Evolutionary conservation across 1,140 invertebrate genomes (phyloP).

Genomic region (Pogonognathellus flavescens): DNA sequence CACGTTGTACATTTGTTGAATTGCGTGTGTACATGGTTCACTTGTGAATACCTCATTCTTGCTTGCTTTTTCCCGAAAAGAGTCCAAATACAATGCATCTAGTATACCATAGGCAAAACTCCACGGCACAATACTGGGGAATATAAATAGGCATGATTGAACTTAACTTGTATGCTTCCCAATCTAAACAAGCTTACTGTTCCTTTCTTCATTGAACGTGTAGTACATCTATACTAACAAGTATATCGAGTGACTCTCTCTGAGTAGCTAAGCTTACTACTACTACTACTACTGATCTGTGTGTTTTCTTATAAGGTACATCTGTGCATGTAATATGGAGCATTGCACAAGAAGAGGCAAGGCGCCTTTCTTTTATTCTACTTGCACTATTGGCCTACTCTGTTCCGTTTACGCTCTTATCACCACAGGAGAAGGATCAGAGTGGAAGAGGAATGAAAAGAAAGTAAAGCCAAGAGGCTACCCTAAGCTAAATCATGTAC

Average conservation of each 20-base stretch:
- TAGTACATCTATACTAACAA: neutral
- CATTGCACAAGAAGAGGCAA: neutral
- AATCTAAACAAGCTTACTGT: slow-evolving; percentile 2
- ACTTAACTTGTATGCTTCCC: neutral
- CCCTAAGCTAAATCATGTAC: slow-evolving; percentile 10
- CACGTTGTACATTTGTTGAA: too few relatives aligned
- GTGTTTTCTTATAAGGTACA: neutral
- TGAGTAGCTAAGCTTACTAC: neutral
- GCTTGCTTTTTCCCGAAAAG: too few relatives aligned
- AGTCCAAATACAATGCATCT: too few relatives aligned
- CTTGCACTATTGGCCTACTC: slow-evolving; percentile 2
- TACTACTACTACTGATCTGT: neutral
- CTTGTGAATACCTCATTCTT: too few relatives aligned
- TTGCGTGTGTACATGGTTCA: too few relatives aligned
- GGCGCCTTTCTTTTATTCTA: neutral
- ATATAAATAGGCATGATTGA: neutral
- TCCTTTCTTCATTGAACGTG: neutral
- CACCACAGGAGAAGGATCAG: neutral
- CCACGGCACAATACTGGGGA: neutral
- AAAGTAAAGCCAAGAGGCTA: slow-evolving; percentile 19
- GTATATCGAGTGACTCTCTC: too few relatives aligned
- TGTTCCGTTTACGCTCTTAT: slow-evolving; percentile 25
- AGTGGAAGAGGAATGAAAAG: neutral
- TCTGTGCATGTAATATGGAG: neutral
- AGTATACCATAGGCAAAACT: too few relatives aligned